Percentiles rank a stretch among this genome's conserved stretches.
Evolutionary conservation across 2,797 vertebrate species (phyloP).

Genomic region (Nannoperca australis): DNA sequence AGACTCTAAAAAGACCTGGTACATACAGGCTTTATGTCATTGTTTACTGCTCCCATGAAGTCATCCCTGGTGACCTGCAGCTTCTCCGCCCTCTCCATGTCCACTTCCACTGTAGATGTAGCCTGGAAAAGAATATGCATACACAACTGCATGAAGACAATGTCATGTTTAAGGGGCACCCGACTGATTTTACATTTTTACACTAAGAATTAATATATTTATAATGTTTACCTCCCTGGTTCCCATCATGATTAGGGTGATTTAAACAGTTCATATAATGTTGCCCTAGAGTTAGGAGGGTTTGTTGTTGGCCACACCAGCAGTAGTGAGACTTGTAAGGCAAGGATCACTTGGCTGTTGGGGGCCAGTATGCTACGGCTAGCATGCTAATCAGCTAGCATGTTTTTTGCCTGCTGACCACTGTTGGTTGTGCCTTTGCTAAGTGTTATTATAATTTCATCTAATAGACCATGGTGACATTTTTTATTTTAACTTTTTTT

Average conservation of each 20-base stretch:
- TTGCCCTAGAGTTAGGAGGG: too few species aligned
- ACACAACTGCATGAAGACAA: background rate
- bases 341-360: background rate
- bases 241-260: background rate
- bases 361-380: background rate
- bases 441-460: background rate
- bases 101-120: slow-evolving; percentile 96
- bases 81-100: slow-evolving; percentile 97
- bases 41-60: slow-evolving; percentile 95
- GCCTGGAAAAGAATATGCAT: slow-evolving; percentile 82
- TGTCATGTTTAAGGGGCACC: background rate
- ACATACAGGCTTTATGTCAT: slow-evolving; percentile 97
- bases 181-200: background rate
- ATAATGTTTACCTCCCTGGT: background rate
- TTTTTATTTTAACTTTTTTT: too few species aligned
- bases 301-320: background rate
- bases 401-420: background rate
- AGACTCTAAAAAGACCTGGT: background rate
- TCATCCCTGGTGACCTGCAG: slow-evolving; percentile 92
- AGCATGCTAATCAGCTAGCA: background rate
- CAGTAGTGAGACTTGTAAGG: background rate
- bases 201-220: background rate
- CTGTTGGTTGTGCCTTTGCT: too few species aligned
- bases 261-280: background rate
- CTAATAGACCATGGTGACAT: background rate